Percentiles rank a stretch among this genome's conserved stretches.
Evolutionary conservation across 2,888 invertebrate species (phyloP).

Genomic region (Rhimphoctona megacephalus): DNA sequence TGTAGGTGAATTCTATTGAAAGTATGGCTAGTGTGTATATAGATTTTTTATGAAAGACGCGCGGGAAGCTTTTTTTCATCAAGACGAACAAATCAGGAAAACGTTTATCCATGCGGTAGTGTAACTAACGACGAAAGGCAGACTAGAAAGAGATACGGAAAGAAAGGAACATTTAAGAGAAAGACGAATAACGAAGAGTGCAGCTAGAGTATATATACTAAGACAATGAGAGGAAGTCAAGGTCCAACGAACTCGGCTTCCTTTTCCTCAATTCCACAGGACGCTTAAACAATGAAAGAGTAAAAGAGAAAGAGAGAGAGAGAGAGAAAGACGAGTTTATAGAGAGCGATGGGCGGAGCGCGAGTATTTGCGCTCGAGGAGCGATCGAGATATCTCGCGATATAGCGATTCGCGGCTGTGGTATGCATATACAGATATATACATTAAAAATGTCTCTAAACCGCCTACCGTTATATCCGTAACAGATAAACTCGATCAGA

Average conservation of each 20-base stretch:
- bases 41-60: slow-evolving; percentile 13
- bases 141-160: slow-evolving; percentile 28
- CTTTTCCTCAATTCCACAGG: slow-evolving; percentile 65
- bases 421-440: slow-evolving; percentile 26
- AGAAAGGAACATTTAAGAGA: slow-evolving; percentile 42
- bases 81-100: slow-evolving; percentile 52
- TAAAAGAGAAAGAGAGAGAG: slow-evolving; percentile 7
- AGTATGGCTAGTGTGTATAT: neutral
- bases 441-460: slow-evolving; percentile 69
- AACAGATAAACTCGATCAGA: slow-evolving; percentile 72
- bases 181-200: slow-evolving; percentile 69
- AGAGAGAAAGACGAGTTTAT: neutral
- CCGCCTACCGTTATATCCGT: slow-evolving; percentile 77
- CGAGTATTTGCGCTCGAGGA: slow-evolving; percentile 50
- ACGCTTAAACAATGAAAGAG: slow-evolving; percentile 42
- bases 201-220: slow-evolving; percentile 62
- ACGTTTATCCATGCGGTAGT: slow-evolving; percentile 51
- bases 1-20: neutral
- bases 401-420: slow-evolving; percentile 51
- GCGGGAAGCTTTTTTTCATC: slow-evolving; percentile 25
- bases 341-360: slow-evolving; percentile 46
- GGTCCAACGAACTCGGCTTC: slow-evolving; percentile 81
- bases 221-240: slow-evolving; percentile 84
- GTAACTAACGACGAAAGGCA: slow-evolving; percentile 52
- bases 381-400: slow-evolving; percentile 71